Percentiles rank a stretch among this genome's conserved stretches.
Evolutionary conservation across 2,888 invertebrate species (phyloP).

Genomic region (Schrankia costaestrigalis): DNA sequence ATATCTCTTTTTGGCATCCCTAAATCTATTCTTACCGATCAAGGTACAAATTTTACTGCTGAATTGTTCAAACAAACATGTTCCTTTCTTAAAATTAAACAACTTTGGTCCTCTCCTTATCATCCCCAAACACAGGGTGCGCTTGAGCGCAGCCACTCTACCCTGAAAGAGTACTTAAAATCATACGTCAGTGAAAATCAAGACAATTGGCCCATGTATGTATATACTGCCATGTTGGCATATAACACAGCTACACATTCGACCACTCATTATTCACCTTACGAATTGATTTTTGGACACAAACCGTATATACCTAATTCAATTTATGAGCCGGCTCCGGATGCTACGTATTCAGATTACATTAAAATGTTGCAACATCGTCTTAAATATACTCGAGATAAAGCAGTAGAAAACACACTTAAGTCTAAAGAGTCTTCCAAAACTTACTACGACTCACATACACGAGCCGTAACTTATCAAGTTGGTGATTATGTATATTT

Average conservation of each 20-base stretch:
- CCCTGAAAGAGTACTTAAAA: neutral
- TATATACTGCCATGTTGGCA: too few species aligned
- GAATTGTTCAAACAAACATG: neutral
- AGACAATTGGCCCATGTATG: neutral
- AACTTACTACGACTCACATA: neutral
- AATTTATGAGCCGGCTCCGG: neutral
- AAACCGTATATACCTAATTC: neutral
- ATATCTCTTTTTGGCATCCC: neutral
- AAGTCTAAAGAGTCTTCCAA: neutral
- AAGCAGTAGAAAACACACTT: neutral
- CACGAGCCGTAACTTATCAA: neutral
- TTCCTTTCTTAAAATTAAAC: neutral
- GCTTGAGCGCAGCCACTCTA: neutral
- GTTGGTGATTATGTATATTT: too few species aligned
- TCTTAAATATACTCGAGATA: neutral
- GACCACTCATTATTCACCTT: neutral
- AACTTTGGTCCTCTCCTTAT: neutral
- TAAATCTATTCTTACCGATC: neutral
- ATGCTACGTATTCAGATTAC: neutral
- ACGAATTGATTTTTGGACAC: neutral
- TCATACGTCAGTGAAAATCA: neutral
- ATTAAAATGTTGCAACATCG: neutral
- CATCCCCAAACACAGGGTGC: too few species aligned
- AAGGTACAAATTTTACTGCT: too few species aligned
- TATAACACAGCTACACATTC: neutral